A percentile compares a stretch with the other conserved stretches of the same genome.
Conservation (phyloP, 2,888 invertebrate species). For the Epistrophella euchroma region DNA sequence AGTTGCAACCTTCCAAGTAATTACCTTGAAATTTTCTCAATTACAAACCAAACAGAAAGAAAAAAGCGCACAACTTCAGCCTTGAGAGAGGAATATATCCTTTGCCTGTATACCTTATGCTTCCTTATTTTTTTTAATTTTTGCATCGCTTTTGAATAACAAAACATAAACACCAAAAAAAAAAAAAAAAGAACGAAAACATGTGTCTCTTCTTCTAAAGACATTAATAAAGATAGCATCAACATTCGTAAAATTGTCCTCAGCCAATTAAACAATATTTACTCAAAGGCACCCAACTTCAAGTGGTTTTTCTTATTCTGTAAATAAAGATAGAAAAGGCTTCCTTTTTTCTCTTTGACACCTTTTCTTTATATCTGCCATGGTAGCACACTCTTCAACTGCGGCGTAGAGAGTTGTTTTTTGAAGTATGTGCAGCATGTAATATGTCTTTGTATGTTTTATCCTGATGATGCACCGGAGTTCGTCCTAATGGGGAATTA, state of each 20-base stretch:
- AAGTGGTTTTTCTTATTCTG: conserved; percentile 49
- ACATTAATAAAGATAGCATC: conserved; percentile 35
- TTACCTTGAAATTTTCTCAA: conserved; percentile 75
- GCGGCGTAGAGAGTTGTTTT: background rate
- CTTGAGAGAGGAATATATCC: conserved; percentile 21
- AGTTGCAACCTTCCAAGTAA: conserved; percentile 66
- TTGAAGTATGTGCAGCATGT: conserved; percentile 15
- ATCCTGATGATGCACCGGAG: conserved; percentile 4
- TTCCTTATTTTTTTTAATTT: background rate
- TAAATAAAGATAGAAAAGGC: conserved; percentile 34
- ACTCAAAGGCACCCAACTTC: conserved; percentile 60
- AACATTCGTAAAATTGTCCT: conserved; percentile 61
- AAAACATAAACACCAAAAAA: background rate
- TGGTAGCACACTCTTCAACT: conserved; percentile 12
- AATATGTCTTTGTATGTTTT: conserved; percentile 37
- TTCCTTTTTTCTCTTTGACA: conserved; percentile 52
- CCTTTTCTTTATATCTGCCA: conserved; percentile 31
- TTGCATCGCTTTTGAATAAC: conserved; percentile 13
- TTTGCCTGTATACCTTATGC: conserved; percentile 1
- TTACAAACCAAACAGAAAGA: conserved; percentile 60
- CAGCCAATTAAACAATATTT: conserved; percentile 75
- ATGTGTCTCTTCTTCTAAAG: conserved; percentile 45
- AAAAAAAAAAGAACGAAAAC: conserved; percentile 22
- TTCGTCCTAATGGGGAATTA: conserved; percentile 3
- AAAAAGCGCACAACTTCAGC: conserved; percentile 18